Conservation (phyloP, 2,797 vertebrate genomes). For the Acrossocheilus wenchowensis region DNA sequence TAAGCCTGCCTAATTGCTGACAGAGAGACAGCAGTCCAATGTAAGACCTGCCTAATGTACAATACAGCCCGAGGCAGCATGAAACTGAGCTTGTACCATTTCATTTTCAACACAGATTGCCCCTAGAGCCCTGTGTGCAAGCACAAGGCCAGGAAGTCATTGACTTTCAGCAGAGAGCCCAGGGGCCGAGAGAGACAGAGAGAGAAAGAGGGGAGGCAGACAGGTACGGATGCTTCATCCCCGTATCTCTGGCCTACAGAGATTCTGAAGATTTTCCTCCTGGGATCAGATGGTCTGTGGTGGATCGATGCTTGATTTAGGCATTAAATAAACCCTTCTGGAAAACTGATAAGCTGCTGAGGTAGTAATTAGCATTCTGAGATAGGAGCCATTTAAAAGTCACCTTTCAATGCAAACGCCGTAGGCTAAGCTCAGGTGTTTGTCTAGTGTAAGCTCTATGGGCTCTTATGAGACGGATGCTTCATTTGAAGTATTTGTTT, state of each 20-base stretch:
- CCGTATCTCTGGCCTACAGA: slow-evolving; percentile 47
- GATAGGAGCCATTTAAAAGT: slow-evolving; percentile 53
- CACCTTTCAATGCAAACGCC: slow-evolving; percentile 56
- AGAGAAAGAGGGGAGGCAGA: slow-evolving; percentile 19
- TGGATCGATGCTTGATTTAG: slow-evolving; percentile 59
- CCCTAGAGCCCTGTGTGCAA: slow-evolving; percentile 24
- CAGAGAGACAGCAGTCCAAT: slow-evolving; percentile 47
- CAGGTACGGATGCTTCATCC: slow-evolving; percentile 28
- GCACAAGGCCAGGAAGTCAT: slow-evolving; percentile 55
- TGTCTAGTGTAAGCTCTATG: background rate
- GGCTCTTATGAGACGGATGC: background rate
- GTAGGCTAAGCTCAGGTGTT: slow-evolving; percentile 13
- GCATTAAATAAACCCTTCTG: slow-evolving; percentile 43
- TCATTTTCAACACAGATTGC: slow-evolving; percentile 32
- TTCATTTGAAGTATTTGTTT: background rate
- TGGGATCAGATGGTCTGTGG: slow-evolving; percentile 42
- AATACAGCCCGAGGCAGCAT: slow-evolving; percentile 57
- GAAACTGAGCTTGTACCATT: slow-evolving; percentile 32
- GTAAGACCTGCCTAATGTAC: slow-evolving; percentile 51
- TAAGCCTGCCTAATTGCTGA: slow-evolving; percentile 70
- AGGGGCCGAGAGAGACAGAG: slow-evolving; percentile 68
- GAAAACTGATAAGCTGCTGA: slow-evolving; percentile 34
- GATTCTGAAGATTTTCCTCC: slow-evolving; percentile 42
- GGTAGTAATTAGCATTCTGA: slow-evolving; percentile 58
- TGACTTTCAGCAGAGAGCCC: slow-evolving; percentile 64